Conservation (phyloP, 1,140 invertebrate species). For the Ephestia elutella region DNA sequence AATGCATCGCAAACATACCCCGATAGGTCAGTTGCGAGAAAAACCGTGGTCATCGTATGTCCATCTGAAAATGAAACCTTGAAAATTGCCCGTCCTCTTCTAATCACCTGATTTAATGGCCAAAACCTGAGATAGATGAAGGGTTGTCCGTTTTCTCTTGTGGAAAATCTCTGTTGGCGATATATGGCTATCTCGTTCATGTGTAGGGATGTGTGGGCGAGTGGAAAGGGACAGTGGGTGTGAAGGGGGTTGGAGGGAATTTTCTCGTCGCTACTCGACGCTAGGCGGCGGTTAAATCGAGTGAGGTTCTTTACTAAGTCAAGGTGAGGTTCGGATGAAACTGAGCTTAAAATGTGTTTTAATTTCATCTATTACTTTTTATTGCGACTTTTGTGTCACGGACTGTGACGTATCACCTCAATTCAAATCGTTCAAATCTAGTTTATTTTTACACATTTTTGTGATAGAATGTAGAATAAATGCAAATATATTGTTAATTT, state of each 20-base stretch:
- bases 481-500: too few relatives aligned
- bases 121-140: constrained; percentile 61
- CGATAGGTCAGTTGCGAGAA: constrained; percentile 37
- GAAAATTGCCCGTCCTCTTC: constrained; percentile 48
- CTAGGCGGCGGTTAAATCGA: constrained; percentile 57
- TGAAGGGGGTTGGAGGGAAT: constrained; percentile 27
- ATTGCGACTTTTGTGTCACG: too few relatives aligned
- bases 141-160: constrained; percentile 58
- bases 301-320: not conserved
- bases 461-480: too few relatives aligned
- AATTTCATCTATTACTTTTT: too few relatives aligned
- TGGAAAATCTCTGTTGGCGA: constrained; percentile 44
- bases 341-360: not conserved
- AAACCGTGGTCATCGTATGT: constrained; percentile 50
- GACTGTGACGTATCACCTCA: too few relatives aligned
- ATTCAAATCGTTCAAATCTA: too few relatives aligned
- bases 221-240: constrained; percentile 58
- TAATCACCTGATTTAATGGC: constrained; percentile 34
- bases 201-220: constrained; percentile 54
- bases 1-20: constrained; percentile 27
- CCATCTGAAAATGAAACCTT: constrained; percentile 34
- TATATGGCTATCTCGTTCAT: constrained; percentile 63
- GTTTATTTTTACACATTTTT: too few relatives aligned
- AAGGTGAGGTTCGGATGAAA: not conserved
- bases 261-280: constrained; percentile 59